Evolutionary conservation across 2,888 invertebrate genomes (phyloP), one percentile per base, ranked within the genome.

Genomic region (Eurytoma adleriae): DNA sequence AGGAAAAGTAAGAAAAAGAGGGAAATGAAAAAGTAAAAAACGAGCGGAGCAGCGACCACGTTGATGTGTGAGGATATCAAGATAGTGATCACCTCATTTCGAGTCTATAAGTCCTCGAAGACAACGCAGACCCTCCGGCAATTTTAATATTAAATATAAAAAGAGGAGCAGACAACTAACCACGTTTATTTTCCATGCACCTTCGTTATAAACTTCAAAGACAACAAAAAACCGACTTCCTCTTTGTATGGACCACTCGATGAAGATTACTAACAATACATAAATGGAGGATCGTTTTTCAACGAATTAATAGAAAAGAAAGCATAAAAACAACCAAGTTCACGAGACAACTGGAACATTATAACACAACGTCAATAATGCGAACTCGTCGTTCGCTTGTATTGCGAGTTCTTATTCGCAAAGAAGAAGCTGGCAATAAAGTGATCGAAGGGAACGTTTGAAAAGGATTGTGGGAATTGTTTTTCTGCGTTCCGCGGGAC

Each of bases 401-500:
- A 70, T 69, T 67, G 81, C 78, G 68, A 81, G 73, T 73, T 70
- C 48, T 76, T 79, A 77, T 56, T 10, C 18, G 20, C 54, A 59
- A n/a, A 56, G 69, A 61, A 59, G 56, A 64, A 40, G 40, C 73
- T 79, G 71, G 70, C 71, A 74, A 82, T 68, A 54, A 80, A 70
- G 72, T 83, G 86, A 84, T 84, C 86, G 85, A 86, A 85, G 85
- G 84, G 86, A 86, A 85, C 85, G 76, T 75, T 56, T 50, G 18
- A 73, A 70, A 87, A 86, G 86, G 86, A 89, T 88, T 89, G 89
- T 89, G 88, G 88, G 88, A 89, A 89, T 89, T 89, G 89, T 89
- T 89, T 89, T 89, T 89, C 89, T 89, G 89, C 88, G 89, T 87
- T 85, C 85, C 87, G 82, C 83, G 82, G 85, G 86, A 77, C 82